phyloP scores from a whole-genome alignment of 35 echinoderm and acorn worm genomes.

The Patiria miniata region DNA sequence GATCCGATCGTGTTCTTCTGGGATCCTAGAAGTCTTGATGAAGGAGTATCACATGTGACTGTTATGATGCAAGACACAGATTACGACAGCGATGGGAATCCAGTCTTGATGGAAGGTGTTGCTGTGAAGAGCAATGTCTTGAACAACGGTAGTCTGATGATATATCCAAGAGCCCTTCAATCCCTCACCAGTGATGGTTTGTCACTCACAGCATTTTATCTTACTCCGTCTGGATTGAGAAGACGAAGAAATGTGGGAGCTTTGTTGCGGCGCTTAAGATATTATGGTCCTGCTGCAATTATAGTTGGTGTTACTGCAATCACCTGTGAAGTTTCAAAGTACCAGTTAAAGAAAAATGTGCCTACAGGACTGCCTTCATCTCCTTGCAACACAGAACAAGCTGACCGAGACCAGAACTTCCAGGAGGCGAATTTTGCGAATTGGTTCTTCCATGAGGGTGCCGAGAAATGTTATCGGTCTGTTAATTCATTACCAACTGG shows the following conservation, averaged over 20 bases:
- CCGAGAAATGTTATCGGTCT: slow-evolving; percentile 29
- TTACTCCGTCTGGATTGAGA: not conserved
- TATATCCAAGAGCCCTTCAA: slow-evolving; percentile 3
- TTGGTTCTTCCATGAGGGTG: slow-evolving; percentile 44
- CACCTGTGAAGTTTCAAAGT: not conserved
- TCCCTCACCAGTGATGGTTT: not conserved
- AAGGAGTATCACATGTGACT: slow-evolving; percentile 4
- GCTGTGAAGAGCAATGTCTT: not conserved
- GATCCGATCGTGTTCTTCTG: slow-evolving; percentile 31
- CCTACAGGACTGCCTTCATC: slow-evolving; percentile 32
- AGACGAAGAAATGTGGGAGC: not conserved
- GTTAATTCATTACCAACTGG: not conserved
- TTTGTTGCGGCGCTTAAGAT: not conserved
- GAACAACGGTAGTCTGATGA: slow-evolving; percentile 28
- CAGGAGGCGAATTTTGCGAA: not conserved
- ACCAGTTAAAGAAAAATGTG: not conserved
- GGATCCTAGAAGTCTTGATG: slow-evolving; percentile 16
- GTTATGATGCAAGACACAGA: not conserved
- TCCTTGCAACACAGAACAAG: slow-evolving; percentile 44
- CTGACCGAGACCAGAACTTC: not conserved
- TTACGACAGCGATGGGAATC: not conserved
- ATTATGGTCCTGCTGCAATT: not conserved
- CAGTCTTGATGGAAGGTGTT: slow-evolving; percentile 18
- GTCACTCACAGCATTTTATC: slow-evolving; percentile 12
- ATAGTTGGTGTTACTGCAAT: not conserved